phyloP scores from a whole-genome alignment of 2,797 vertebrate genomes.

The Syndactyla subalaris region DNA sequence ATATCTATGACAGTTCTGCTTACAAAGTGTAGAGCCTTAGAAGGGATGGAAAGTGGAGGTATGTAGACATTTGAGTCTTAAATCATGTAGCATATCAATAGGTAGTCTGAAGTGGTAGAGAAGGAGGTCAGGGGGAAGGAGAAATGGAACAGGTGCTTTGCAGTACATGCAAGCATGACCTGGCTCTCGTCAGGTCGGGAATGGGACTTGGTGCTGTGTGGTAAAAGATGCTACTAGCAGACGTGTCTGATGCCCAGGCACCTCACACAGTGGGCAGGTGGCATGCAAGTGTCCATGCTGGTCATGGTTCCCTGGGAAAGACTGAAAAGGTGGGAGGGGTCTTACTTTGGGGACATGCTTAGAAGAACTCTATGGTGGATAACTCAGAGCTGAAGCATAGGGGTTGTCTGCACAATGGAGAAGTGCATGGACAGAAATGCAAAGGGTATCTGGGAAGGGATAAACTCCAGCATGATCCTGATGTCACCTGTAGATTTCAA shows the following conservation, averaged over 20 bases:
- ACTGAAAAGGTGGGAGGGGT: neutral
- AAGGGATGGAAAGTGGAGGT: neutral
- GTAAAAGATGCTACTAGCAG: neutral
- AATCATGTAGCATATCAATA: neutral
- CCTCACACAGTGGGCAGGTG: neutral
- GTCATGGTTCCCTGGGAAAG: neutral
- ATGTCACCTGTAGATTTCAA: neutral
- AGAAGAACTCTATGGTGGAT: neutral
- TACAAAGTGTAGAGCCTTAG: neutral
- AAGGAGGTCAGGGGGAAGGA: neutral
- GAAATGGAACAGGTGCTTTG: neutral
- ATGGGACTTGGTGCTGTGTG: neutral
- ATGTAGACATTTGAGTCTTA: neutral
- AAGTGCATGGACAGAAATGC: neutral
- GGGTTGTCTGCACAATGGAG: neutral
- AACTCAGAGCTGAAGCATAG: neutral
- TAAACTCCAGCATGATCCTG: neutral
- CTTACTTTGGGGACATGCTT: neutral
- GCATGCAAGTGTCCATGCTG: neutral
- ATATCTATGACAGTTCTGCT: neutral
- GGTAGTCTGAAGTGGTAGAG: neutral
- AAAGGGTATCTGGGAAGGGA: neutral
- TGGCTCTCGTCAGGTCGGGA: neutral
- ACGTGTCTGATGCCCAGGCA: neutral
- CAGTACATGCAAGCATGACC: neutral